Base-by-base conservation (phyloP, 2,113 vertebrate species). In the Ptilonorhynchus violaceus region DNA sequence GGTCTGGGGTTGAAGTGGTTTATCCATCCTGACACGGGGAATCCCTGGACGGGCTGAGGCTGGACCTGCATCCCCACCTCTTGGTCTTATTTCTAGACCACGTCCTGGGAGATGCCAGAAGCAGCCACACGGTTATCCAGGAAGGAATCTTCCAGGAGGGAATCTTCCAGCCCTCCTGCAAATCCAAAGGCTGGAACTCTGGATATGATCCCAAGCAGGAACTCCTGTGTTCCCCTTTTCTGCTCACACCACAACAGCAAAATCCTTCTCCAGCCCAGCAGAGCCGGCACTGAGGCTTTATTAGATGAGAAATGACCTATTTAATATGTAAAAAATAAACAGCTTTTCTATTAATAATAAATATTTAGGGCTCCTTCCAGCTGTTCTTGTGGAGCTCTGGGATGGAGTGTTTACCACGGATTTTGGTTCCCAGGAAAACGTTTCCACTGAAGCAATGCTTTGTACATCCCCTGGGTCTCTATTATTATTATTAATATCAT, bases 311-410 rank as follows among this genome's bases (percentile, higher is more conserved):
- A 85, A 73, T 91, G 95, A 95, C 96, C 96, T 94, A 97, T 96
- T 97, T 97, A 96, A 95, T 92, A 92, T 83, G 91, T 41, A 68
- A 92, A 95, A 96, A 92, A 95, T 89, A 96, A 96, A 92, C 81
- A 92, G 66, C 91, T 95, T 91, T 41, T n/a, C 56, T 79, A 96
- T 97, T 89, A 96, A 97, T 96, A 96, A 97, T 97, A 75, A 94
- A 96, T 97, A 95, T 92, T 95, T 93, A 64, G 93, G 94, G 86
- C 91, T 96, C 13, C 2, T 83, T 90, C 74, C 67, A 77, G 82
- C 85, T 94, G 76, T 56, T 91, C 85, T 44, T 15, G 62, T n/a
- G 73, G 53, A 91, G 87, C 79, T 92, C 52, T 73, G 69, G 30
- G 85, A 62, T 41, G 22, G 9, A 42, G 60, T 89, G 52, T 68